These are phyloP conservation scores for Pissodes strobi DNA, from an alignment of 1,140 invertebrate species.

Conservation along the genomic window DNA sequence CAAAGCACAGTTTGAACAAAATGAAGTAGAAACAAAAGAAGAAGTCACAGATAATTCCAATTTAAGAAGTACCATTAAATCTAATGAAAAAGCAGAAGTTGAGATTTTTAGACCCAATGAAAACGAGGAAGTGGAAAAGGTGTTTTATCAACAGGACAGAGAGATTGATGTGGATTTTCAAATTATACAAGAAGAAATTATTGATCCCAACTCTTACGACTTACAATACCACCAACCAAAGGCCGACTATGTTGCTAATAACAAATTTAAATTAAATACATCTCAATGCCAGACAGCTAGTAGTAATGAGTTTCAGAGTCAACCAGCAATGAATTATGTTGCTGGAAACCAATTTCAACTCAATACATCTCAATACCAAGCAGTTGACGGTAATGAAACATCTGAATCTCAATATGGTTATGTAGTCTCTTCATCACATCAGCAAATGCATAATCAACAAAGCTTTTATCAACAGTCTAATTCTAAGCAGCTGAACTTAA, in stretches of 20 bases:
- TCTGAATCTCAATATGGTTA: not conserved
- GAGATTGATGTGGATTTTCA: constrained; percentile 51
- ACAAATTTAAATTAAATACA: not conserved
- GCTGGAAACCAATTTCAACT: not conserved
- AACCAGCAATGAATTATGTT: not conserved
- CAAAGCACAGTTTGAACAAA: constrained; percentile 33
- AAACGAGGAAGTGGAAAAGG: constrained; percentile 51
- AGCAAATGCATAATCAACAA: not conserved
- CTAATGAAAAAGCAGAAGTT: constrained; percentile 46
- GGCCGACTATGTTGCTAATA: not conserved
- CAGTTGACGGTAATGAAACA: not conserved
- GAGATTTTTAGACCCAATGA: constrained; percentile 42
- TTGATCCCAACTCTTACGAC: not conserved
- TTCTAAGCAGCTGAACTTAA: not conserved
- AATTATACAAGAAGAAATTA: constrained; percentile 39
- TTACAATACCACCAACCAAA: not conserved
- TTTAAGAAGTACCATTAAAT: constrained; percentile 39
- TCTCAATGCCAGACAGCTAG: not conserved
- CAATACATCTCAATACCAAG: not conserved
- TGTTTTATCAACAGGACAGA: constrained; percentile 49
- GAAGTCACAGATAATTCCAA: constrained; percentile 29
- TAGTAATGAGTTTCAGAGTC: too few relatives aligned
- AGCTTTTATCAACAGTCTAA: not conserved
- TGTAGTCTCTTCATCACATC: not conserved
- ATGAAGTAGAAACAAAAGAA: constrained; percentile 27